Percentiles rank a stretch among this genome's conserved stretches.
Evolutionary conservation across 2,113 vertebrate genomes (phyloP).

Genomic region (Corydoras sp.): DNA sequence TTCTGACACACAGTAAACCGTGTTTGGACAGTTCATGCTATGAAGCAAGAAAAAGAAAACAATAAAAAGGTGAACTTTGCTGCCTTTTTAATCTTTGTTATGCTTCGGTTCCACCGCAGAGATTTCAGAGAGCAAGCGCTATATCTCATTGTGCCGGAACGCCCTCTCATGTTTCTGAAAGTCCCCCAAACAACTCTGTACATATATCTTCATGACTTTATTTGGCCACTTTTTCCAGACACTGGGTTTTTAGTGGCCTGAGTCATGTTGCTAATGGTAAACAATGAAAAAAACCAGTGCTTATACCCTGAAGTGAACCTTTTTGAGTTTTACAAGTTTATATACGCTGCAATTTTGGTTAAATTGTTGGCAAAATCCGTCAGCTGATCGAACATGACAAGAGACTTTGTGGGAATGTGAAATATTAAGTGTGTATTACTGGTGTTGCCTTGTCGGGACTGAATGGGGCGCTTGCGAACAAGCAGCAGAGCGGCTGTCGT

Average conservation of each 20-base stretch:
- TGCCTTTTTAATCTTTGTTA: no score
- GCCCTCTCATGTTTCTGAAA: conserved; percentile 48
- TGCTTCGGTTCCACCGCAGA: no score
- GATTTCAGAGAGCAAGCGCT: no score
- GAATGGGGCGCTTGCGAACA: background rate
- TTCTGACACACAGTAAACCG: conserved; percentile 37
- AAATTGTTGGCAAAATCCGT: conserved; percentile 5
- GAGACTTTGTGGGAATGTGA: conserved; percentile 9
- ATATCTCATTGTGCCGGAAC: conserved; percentile 3
- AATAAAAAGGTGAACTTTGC: no score
- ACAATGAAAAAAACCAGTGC: conserved; percentile 24
- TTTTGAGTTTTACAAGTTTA: conserved; percentile 27
- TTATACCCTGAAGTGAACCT: conserved; percentile 14
- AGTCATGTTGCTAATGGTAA: conserved; percentile 17
- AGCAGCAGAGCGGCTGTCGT: background rate
- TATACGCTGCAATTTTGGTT: conserved; percentile 2
- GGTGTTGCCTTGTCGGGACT: background rate
- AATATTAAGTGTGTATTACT: conserved; percentile 7
- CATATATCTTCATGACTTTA: conserved; percentile 26
- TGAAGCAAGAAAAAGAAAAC: background rate
- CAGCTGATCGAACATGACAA: conserved; percentile 3
- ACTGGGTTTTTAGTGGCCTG: conserved; percentile 14
- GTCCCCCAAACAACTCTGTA: background rate
- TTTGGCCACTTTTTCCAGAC: conserved; percentile 18
- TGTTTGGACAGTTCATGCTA: background rate